These are phyloP conservation scores for Hoplodrina blanda DNA, from an alignment of 2,888 invertebrate species.

Conservation along the genomic window DNA sequence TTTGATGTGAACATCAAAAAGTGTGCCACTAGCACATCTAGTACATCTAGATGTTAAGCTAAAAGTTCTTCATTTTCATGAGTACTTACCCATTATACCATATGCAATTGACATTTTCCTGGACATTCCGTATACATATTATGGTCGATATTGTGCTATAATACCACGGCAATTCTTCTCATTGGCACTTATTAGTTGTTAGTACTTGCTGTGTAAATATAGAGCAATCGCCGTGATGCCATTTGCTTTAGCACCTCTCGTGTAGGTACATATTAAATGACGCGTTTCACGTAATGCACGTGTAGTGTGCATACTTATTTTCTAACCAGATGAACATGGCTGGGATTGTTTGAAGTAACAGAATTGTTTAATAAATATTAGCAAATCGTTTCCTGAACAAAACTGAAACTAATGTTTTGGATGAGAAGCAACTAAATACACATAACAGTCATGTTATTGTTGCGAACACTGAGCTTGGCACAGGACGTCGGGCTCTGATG, in stretches of 20 bases:
- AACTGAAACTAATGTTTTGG: conserved; percentile 37
- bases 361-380: conserved; percentile 53
- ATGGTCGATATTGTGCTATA: no score
- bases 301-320: conserved; percentile 29
- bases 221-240: conserved; percentile 9
- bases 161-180: conserved; percentile 5
- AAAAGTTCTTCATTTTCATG: no score
- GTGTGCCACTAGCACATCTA: neutral
- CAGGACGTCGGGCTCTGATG: neutral
- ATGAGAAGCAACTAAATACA: conserved; percentile 46
- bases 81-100: no score
- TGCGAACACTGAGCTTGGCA: conserved; percentile 22
- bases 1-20: neutral
- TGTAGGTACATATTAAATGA: conserved; percentile 7
- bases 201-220: conserved; percentile 10
- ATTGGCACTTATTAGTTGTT: conserved; percentile 3
- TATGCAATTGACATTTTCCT: no score
- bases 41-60: neutral
- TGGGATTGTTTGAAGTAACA: conserved; percentile 29
- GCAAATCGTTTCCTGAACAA: conserved; percentile 39
- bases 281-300: neutral
- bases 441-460: conserved; percentile 30
- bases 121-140: no score
- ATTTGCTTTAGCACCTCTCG: conserved; percentile 27
- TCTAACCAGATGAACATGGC: conserved; percentile 11